Evolutionary conservation across 2,113 vertebrate species (phyloP).

Genomic region (Zootoca vivipara): DNA sequence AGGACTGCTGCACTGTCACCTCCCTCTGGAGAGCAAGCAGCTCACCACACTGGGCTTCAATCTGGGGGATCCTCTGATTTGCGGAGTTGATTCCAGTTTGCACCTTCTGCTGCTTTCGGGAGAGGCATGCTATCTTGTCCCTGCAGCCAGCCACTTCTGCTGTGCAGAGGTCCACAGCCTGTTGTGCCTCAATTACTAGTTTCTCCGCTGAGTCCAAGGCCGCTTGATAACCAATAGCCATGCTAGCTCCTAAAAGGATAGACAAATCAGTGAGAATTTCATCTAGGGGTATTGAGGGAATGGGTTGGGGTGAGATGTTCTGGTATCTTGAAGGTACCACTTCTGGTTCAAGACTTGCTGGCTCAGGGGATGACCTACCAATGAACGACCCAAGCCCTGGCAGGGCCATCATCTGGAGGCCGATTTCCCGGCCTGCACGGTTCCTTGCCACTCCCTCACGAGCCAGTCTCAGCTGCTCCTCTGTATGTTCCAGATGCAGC

Average conservation of each 20-base stretch:
- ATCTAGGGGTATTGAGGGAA: neutral
- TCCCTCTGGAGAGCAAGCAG: conserved; percentile 3
- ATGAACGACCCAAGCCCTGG: neutral
- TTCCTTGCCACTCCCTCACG: neutral
- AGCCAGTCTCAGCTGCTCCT: neutral
- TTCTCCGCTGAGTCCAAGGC: conserved; percentile 7
- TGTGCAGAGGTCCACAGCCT: neutral
- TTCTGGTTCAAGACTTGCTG: neutral
- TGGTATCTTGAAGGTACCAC: neutral
- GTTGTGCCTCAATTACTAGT: neutral
- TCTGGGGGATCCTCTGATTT: neutral
- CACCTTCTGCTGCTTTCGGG: neutral
- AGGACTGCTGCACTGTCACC: neutral
- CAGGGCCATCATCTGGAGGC: neutral
- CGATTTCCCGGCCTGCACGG: neutral
- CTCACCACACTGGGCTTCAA: neutral
- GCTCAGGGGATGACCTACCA: neutral
- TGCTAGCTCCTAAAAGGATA: neutral
- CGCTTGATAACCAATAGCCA: neutral
- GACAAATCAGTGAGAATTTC: neutral
- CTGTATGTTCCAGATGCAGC: neutral
- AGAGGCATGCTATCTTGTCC: neutral
- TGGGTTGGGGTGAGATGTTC: neutral
- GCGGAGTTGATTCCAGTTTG: neutral
- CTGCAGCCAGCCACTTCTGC: neutral